These are phyloP conservation scores for Oreohelix idahoensis DNA, from an alignment of 1,140 invertebrate species.

Conservation along the genomic window DNA sequence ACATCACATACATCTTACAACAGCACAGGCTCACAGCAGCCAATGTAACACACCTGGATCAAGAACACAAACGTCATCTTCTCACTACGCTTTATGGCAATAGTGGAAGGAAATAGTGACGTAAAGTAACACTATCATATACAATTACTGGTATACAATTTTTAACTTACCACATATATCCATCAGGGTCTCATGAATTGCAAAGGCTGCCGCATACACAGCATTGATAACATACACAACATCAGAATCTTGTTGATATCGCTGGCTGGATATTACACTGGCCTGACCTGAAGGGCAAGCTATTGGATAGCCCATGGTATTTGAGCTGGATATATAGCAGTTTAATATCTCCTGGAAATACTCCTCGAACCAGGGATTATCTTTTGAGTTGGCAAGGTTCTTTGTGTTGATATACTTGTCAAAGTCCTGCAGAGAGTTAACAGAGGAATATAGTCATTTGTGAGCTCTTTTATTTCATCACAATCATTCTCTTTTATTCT, in stretches of 20 bases:
- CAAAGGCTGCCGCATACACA: slow-evolving; percentile 63
- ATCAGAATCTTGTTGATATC: slow-evolving; percentile 62
- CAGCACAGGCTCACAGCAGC: no score
- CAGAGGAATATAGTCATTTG: slow-evolving; percentile 1
- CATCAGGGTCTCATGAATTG: slow-evolving; percentile 58
- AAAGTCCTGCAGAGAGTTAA: slow-evolving; percentile 47
- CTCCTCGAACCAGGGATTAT: slow-evolving; percentile 70
- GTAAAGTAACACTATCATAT: no score
- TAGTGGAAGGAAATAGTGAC: no score
- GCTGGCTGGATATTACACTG: slow-evolving; percentile 48
- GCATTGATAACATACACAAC: slow-evolving; percentile 66
- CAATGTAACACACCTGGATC: no score
- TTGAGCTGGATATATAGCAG: slow-evolving; percentile 59
- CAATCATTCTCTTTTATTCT: no score
- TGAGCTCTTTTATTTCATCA: no score
- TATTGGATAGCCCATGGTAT: slow-evolving; percentile 46
- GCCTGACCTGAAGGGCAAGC: slow-evolving; percentile 49
- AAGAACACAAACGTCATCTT: no score
- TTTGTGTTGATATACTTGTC: slow-evolving; percentile 60
- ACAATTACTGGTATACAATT: no score
- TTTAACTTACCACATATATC: slow-evolving; percentile 55
- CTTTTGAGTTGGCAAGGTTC: slow-evolving; percentile 59
- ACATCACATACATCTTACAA: no score
- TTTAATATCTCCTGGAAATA: slow-evolving; percentile 66
- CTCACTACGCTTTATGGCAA: no score